Evolutionary conservation across 2,797 vertebrate species (phyloP).

Genomic region (Hippocampus kuda): DNA sequence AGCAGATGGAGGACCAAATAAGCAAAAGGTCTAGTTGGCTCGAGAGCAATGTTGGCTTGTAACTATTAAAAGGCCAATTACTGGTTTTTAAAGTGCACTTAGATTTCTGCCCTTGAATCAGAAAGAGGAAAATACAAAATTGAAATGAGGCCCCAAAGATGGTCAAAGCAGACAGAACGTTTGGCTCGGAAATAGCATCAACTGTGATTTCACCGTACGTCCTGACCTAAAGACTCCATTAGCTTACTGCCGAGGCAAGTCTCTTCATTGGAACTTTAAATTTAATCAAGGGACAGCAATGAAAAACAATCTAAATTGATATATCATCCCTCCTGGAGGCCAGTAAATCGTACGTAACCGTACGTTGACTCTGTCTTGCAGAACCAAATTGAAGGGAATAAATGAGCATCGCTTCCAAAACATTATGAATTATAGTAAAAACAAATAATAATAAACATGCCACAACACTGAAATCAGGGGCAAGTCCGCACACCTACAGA

Average conservation of each 20-base stretch:
- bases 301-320: background rate
- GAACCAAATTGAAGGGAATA: background rate
- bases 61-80: constrained; percentile 25
- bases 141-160: background rate
- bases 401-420: background rate
- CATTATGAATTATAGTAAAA: constrained; percentile 18
- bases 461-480: constrained; percentile 44
- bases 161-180: background rate
- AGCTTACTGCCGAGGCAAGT: constrained; percentile 38
- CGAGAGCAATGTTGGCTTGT: constrained; percentile 10
- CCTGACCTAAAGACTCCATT: constrained; percentile 33
- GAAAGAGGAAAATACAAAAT: background rate
- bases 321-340: background rate
- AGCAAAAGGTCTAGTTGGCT: constrained; percentile 7
- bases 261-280: constrained; percentile 40
- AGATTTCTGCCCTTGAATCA: constrained; percentile 8
- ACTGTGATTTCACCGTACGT: constrained; percentile 26
- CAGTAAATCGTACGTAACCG: no score
- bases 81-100: constrained; percentile 11
- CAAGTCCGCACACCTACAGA: constrained; percentile 51
- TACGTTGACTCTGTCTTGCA: no score
- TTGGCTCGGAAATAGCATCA: constrained; percentile 19
- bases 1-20: constrained; percentile 32
- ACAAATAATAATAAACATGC: constrained; percentile 33
- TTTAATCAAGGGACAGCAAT: constrained; percentile 50